A percentile compares a stretch with the other conserved stretches of the same genome.
These are phyloP conservation scores for Poeciliopsis occidentalis DNA, from an alignment of 2,113 vertebrate species.

Conservation along the genomic window DNA sequence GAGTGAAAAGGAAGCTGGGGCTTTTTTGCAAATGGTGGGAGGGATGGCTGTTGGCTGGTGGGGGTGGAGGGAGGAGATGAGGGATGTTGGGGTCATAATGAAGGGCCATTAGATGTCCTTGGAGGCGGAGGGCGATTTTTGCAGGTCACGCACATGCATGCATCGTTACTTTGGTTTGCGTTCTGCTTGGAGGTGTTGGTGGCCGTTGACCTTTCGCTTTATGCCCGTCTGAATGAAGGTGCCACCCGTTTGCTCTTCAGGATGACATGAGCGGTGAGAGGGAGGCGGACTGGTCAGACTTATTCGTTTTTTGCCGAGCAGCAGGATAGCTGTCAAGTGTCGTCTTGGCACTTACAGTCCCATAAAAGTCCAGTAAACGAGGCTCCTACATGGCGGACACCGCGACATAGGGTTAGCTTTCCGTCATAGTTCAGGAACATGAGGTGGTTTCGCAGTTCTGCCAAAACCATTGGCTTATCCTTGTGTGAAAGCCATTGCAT, in stretches of 20 bases:
- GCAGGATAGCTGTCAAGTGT: slow-evolving; percentile 35
- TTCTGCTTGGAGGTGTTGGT: slow-evolving; percentile 11
- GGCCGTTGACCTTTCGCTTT: slow-evolving; percentile 50
- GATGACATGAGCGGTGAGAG: slow-evolving; percentile 13
- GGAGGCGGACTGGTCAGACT: slow-evolving; percentile 32
- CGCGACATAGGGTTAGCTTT: not conserved
- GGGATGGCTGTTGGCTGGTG: not conserved
- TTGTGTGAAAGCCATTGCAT: slow-evolving; percentile 48
- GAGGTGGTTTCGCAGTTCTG: not conserved
- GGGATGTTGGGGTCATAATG: not conserved
- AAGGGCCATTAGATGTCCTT: slow-evolving; percentile 34
- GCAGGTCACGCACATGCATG: slow-evolving; percentile 64
- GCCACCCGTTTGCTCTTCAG: slow-evolving; percentile 9
- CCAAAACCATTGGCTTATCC: slow-evolving; percentile 29
- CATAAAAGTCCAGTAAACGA: slow-evolving; percentile 17
- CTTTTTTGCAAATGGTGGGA: not conserved
- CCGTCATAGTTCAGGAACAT: slow-evolving; percentile 12
- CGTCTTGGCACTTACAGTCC: slow-evolving; percentile 14
- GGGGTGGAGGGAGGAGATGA: not conserved
- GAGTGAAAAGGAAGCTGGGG: not conserved
- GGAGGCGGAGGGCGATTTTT: slow-evolving; percentile 44
- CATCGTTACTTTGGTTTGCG: slow-evolving; percentile 18
- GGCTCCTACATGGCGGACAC: not conserved
- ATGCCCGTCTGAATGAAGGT: not conserved
- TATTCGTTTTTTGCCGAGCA: slow-evolving; percentile 18